Evolutionary conservation across 2,797 vertebrate genomes (phyloP).

Genomic region (Austrolebias charrua): DNA sequence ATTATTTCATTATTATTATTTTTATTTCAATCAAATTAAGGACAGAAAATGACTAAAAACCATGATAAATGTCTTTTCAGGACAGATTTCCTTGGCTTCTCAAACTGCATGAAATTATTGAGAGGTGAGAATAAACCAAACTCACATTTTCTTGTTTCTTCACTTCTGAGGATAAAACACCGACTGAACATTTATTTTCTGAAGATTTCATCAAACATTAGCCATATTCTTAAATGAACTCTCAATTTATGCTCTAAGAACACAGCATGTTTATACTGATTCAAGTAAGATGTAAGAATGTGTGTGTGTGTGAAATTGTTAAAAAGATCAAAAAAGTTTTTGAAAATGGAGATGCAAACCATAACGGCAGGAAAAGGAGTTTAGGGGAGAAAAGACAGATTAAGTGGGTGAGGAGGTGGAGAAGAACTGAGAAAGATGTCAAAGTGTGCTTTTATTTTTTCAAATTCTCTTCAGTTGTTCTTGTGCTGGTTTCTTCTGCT

Average conservation of each 20-base stretch:
- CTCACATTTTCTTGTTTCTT: background rate
- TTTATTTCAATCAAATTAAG: no score
- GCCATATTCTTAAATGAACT: no score
- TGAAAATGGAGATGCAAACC: constrained; percentile 63
- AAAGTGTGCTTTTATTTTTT: constrained; percentile 39
- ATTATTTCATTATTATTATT: no score
- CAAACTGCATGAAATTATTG: constrained; percentile 81
- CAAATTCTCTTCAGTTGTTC: constrained; percentile 1
- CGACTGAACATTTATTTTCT: no score
- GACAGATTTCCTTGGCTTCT: constrained; percentile 91
- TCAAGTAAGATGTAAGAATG: constrained; percentile 16
- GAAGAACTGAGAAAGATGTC: constrained; percentile 26
- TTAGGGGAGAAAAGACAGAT: constrained; percentile 39
- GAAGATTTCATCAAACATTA: no score
- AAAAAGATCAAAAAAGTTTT: constrained; percentile 47
- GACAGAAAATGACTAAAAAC: no score
- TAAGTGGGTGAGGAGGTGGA: constrained; percentile 21
- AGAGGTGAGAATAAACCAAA: constrained; percentile 74
- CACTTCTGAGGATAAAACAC: no score
- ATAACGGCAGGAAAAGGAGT: constrained; percentile 25
- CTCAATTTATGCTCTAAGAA: background rate
- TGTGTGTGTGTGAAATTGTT: constrained; percentile 37
- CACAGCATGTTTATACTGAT: constrained; percentile 17
- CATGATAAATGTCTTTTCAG: constrained; percentile 63
- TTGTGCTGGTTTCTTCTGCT: background rate